Evolutionary conservation across 2,113 vertebrate species (phyloP), one percentile per base, ranked within the genome.

Genomic region (Tauraco erythrolophus): DNA sequence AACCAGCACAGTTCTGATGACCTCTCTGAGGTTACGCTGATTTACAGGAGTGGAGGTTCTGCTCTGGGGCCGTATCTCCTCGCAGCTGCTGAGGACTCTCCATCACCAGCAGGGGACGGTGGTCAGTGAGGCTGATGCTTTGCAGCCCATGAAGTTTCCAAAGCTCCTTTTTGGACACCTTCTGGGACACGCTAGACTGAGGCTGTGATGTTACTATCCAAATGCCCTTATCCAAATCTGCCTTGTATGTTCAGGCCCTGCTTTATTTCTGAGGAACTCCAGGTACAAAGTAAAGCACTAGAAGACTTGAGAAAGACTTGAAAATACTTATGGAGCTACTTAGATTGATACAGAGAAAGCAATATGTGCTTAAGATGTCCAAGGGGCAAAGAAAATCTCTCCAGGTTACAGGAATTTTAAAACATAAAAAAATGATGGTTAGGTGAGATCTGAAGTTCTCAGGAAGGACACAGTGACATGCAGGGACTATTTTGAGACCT

Each of bases 21-120:
- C 15, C 50, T 30, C 53, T 56, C 24, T 62, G 60, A 46, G 43
- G 25, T 51, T 24, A 30, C 0, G 0, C 10, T 33, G 51, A 6
- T 30, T 31, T 37, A 24, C 11, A 31, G 19, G 64, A 18, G 27
- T 3, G 0, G 30, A 37, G n/a, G 57, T 33, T 66, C 46, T 86
- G 70, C 64, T n/a, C 64, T 28, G 24, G n/a, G 17, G 25, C 45
- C 0, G 0, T 14, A 10, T 15, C 0, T 0, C 22, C 41, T 21
- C 5, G 0, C 28, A 53, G 37, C 2, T 1, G 0, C 58, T 35
- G 30, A 19, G 39, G 11, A 61, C n/a, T n/a, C 25, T 45, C 56
- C 24, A 21, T 37, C 6, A 2, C 17, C 50, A 30, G 15, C 0
- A 0, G 24, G 18, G 19, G 19, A 46, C 43, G 3, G 1, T 4